Percentiles rank a stretch among this genome's conserved stretches.
phyloP scores from a whole-genome alignment of 2,113 vertebrate genomes.

The Psilopsiagon aymara region DNA sequence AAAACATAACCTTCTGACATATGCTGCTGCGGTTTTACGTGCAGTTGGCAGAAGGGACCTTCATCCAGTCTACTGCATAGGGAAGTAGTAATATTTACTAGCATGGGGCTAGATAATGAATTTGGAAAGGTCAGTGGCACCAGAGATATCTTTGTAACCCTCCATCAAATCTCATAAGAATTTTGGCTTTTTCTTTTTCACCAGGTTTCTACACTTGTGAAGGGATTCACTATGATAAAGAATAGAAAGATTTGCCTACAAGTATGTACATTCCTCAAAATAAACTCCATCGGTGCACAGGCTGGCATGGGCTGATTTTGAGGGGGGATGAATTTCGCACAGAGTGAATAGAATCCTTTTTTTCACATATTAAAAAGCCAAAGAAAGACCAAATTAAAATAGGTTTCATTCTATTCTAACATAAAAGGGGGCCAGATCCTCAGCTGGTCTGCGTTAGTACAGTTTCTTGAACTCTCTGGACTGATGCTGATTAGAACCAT shows the following conservation, averaged over 20 bases:
- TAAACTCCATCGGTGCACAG: neutral
- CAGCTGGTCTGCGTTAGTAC: constrained; percentile 41
- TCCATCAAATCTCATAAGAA: neutral
- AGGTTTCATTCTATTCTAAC: neutral
- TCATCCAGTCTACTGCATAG: neutral
- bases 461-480: constrained; percentile 38
- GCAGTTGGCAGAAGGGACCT: neutral
- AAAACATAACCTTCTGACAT: neutral
- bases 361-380: neutral
- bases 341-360: neutral
- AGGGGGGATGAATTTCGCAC: neutral
- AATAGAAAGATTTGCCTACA: neutral
- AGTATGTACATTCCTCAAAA: neutral
- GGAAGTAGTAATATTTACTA: neutral
- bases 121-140: neutral
- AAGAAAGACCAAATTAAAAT: constrained; percentile 12
- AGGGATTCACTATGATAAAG: neutral
- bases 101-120: neutral
- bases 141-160: neutral
- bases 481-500: constrained; percentile 35
- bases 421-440: neutral
- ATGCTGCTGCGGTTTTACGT: neutral
- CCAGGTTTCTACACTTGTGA: neutral
- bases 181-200: neutral
- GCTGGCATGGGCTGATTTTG: neutral